Evolutionary conservation across 1,140 invertebrate species (phyloP).

Genomic region (Chionoecetes opilio): DNA sequence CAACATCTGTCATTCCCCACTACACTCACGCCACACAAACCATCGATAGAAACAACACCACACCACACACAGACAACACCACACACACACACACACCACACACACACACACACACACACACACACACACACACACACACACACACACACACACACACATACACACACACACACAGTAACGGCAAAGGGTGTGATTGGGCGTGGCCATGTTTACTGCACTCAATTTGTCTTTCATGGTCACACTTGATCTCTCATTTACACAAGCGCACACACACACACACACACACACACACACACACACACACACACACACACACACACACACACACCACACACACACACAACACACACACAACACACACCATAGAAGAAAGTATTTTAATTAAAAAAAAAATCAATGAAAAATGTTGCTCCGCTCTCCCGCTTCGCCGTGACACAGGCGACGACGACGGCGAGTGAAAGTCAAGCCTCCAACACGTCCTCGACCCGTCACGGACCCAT

Average conservation of each 20-base stretch:
- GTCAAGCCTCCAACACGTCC: not conserved
- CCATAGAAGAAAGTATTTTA: not conserved
- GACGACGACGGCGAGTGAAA: not conserved
- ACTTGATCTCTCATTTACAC: constrained; percentile 25
- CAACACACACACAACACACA: constrained; percentile 45
- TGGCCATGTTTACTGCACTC: not conserved
- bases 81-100: constrained; percentile 16
- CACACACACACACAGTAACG: constrained; percentile 45
- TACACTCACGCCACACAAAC: not conserved
- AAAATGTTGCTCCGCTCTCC: not conserved
- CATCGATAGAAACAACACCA: not conserved
- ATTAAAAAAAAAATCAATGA: not conserved
- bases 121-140: constrained; percentile 58
- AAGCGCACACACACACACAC: constrained; percentile 68
- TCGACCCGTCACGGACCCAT: not conserved
- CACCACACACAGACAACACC: not conserved
- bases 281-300: constrained; percentile 71
- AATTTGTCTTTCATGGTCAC: constrained; percentile 1
- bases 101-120: constrained; percentile 6
- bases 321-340: constrained; percentile 48
- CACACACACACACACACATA: constrained; percentile 58
- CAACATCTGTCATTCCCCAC: not conserved
- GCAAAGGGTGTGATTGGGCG: not conserved
- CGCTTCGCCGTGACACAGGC: not conserved
- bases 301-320: constrained; percentile 66